These are phyloP conservation scores for Stratiomys singularior DNA, from an alignment of 2,888 invertebrate species.

Conservation along the genomic window DNA sequence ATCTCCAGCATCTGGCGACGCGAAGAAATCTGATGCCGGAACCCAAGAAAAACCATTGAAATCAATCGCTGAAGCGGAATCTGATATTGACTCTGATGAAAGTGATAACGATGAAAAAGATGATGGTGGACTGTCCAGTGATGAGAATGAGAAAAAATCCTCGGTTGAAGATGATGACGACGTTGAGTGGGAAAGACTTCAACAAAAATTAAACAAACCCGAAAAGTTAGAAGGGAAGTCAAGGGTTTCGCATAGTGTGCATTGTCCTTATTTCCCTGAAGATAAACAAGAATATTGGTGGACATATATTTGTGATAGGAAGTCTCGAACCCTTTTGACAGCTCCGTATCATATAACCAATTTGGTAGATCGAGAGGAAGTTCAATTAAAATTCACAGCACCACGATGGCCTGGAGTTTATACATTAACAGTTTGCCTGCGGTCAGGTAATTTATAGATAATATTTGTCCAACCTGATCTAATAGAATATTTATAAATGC, in stretches of 20 bases:
- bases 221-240: slow-evolving; percentile 94
- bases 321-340: slow-evolving; percentile 89
- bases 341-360: slow-evolving; percentile 95
- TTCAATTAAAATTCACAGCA: slow-evolving; percentile 96
- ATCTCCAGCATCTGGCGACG: slow-evolving; percentile 50
- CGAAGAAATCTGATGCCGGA: slow-evolving; percentile 51
- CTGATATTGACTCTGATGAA: slow-evolving; percentile 66
- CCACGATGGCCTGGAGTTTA: slow-evolving; percentile 93
- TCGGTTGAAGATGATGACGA: slow-evolving; percentile 74
- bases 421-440: slow-evolving; percentile 90
- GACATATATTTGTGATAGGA: slow-evolving; percentile 97
- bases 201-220: slow-evolving; percentile 85
- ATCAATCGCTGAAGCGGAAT: slow-evolving; percentile 56
- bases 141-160: slow-evolving; percentile 72
- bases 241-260: slow-evolving; percentile 94
- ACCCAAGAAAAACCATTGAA: slow-evolving; percentile 56
- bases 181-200: slow-evolving; percentile 92
- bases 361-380: slow-evolving; percentile 87
- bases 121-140: slow-evolving; percentile 65
- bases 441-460: slow-evolving; percentile 74
- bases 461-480: neutral
- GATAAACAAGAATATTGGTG: slow-evolving; percentile 99
- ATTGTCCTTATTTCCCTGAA: slow-evolving; percentile 95
- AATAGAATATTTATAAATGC: neutral
- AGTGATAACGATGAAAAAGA: slow-evolving; percentile 70